Percentiles rank a stretch among this genome's conserved stretches.
Evolutionary conservation across 1,140 invertebrate species (phyloP).

Genomic region (Heliothis virescens): DNA sequence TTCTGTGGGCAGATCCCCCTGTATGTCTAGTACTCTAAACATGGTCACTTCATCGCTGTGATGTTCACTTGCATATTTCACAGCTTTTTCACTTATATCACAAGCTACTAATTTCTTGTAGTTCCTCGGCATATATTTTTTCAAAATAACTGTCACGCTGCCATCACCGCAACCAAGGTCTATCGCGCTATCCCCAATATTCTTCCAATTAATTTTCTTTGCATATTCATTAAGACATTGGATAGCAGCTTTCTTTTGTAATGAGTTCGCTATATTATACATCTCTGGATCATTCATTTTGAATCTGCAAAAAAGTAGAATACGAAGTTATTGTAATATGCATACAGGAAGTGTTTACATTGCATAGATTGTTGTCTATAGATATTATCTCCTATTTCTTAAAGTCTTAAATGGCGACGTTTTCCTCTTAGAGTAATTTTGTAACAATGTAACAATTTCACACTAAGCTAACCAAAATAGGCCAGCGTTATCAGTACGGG

Average conservation of each 20-base stretch:
- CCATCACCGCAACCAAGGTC: constrained; percentile 94
- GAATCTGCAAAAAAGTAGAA: constrained; percentile 17
- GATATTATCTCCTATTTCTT: constrained; percentile 18
- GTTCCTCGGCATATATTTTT: constrained; percentile 87
- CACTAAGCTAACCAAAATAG: constrained; percentile 64
- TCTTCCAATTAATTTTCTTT: constrained; percentile 87
- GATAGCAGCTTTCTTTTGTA: constrained; percentile 90
- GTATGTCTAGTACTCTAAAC: constrained; percentile 90
- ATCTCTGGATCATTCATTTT: constrained; percentile 88
- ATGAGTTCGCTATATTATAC: constrained; percentile 88
- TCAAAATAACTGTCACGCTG: constrained; percentile 90
- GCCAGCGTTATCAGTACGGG: constrained; percentile 53
- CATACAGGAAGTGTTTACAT: constrained; percentile 23
- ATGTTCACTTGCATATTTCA: constrained; percentile 88
- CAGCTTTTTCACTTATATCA: constrained; percentile 91
- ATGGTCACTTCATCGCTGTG: constrained; percentile 83
- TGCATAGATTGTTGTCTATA: constrained; percentile 4
- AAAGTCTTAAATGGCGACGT: constrained; percentile 19
- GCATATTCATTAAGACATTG: constrained; percentile 89
- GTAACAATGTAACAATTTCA: constrained; percentile 66
- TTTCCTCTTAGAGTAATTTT: constrained; percentile 41
- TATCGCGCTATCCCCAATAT: constrained; percentile 86
- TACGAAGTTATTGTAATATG: neutral
- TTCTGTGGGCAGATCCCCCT: constrained; percentile 83
- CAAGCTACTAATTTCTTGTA: constrained; percentile 86